These are phyloP conservation scores for Iguana delicatissima DNA, from an alignment of 2,797 vertebrate genomes.

Conservation along the genomic window DNA sequence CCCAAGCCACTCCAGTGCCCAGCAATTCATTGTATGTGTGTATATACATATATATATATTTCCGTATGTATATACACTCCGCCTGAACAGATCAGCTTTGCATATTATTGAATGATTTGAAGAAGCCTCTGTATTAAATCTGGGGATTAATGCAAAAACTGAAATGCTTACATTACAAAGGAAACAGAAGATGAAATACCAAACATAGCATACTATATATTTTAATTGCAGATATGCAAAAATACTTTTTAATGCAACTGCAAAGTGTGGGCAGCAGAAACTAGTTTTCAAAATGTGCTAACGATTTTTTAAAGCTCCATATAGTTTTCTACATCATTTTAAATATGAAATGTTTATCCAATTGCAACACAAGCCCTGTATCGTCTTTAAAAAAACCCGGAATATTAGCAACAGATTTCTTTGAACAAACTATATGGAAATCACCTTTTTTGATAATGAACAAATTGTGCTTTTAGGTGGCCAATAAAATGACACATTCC, in stretches of 20 bases:
- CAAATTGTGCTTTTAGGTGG: slow-evolving; percentile 40
- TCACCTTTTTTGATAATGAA: slow-evolving; percentile 13
- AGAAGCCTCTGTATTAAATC: slow-evolving; percentile 13
- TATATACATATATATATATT: too few relatives aligned
- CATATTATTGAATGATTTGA: background rate
- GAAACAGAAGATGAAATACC: slow-evolving; percentile 2
- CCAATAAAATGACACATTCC: slow-evolving; percentile 23
- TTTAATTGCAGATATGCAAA: background rate
- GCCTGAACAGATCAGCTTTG: slow-evolving; percentile 15
- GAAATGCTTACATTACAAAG: background rate
- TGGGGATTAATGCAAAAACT: slow-evolving; percentile 21
- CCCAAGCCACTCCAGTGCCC: background rate
- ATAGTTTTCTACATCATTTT: slow-evolving; percentile 15
- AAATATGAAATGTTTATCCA: slow-evolving; percentile 34
- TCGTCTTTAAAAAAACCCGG: background rate
- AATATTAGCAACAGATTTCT: slow-evolving; percentile 21
- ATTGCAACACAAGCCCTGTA: background rate
- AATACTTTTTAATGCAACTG: slow-evolving; percentile 8
- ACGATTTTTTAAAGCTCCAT: background rate
- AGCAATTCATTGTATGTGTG: background rate
- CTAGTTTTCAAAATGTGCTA: slow-evolving; percentile 27
- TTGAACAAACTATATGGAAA: slow-evolving; percentile 8
- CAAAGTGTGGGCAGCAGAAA: background rate
- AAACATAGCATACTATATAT: slow-evolving; percentile 11
- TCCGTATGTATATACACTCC: accelerated